Evolutionary conservation across 1,140 invertebrate genomes (phyloP).

Genomic region (Oedothorax gibbosus): DNA sequence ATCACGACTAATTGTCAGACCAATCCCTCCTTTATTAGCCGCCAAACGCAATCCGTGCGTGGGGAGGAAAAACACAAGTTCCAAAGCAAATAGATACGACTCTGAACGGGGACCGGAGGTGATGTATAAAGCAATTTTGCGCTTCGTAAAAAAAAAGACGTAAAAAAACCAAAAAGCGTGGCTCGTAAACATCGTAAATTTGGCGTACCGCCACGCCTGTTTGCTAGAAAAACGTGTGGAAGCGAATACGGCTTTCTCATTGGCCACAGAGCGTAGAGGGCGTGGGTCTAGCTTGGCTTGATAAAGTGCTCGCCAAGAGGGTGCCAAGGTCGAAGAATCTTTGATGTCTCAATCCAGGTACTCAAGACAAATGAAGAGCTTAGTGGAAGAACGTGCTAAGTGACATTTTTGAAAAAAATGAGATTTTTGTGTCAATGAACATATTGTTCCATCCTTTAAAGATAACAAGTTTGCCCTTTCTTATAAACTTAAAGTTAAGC

Average conservation of each 20-base stretch:
- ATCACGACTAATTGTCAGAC: too few relatives aligned
- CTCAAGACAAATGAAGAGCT: too few relatives aligned
- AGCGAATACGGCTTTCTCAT: neutral
- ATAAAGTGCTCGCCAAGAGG: too few relatives aligned
- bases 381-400: too few relatives aligned
- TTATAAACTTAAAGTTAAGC: too few relatives aligned
- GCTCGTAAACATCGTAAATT: conserved; percentile 53
- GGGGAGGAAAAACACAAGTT: conserved; percentile 1
- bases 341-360: too few relatives aligned
- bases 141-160: conserved; percentile 24
- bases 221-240: conserved; percentile 36
- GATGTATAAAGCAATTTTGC: conserved; percentile 53
- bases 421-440: too few relatives aligned
- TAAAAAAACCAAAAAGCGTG: conserved; percentile 13
- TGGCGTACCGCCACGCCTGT: conserved; percentile 54
- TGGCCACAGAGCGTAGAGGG: conserved; percentile 1
- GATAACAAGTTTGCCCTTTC: too few relatives aligned
- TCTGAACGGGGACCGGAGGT: conserved; percentile 2
- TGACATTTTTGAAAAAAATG: too few relatives aligned
- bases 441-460: too few relatives aligned
- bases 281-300: neutral
- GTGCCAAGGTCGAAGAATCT: too few relatives aligned
- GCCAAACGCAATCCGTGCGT: neutral
- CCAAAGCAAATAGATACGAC: conserved; percentile 18
- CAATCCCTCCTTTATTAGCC: too few relatives aligned